Evolutionary conservation across 2,888 invertebrate species (phyloP), one percentile per base, ranked within the genome.

Genomic region (Agriotes lineatus): DNA sequence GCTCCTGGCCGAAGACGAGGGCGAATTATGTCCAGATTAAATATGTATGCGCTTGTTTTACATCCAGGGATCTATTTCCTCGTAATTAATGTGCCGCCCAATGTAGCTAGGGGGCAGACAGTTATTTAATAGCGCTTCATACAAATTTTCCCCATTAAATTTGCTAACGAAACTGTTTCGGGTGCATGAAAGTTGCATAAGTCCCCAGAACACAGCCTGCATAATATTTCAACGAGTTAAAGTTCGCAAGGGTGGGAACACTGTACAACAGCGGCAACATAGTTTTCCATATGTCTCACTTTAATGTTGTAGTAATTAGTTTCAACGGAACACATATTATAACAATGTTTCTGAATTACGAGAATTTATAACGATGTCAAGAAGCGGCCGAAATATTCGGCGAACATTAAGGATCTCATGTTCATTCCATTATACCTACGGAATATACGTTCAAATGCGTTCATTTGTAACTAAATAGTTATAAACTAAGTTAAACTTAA

Each of bases 291-390:
- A 63, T 62, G 69, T 64, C 64, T 64, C 63, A 48, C 54, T 59
- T 64, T 54, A 69, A 58, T 64, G 64, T 63, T 56, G 42, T 37
- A 22, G 56, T 67, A 67, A 68, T 68, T 68, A 68, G 63, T 68
- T 63, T 58, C 50, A 58, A 68, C 57, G 48, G 42, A 58, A 42
- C 62, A 58, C 58, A 65, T 58, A 65, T 65, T 65, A 65, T 65
- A 45, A 65, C 66, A 66, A 59, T 59, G 66, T 66, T 66, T 52
- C 59, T 52, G 50, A 66, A 66, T 66, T 58, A 57, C 30, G 19
- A n/a, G 16, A 65, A 65, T 65, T 65, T 58, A 58, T 58, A 57
- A 58, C 45, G 58, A 39, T 37, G 48, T 52, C 52, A 52, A 52
- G 63, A 54, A 30, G 39, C 56, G 50, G 50, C 22, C 42, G 20